Evolutionary conservation across 1,140 invertebrate genomes (phyloP).

Genomic region (Zaprionus kolodkinae): DNA sequence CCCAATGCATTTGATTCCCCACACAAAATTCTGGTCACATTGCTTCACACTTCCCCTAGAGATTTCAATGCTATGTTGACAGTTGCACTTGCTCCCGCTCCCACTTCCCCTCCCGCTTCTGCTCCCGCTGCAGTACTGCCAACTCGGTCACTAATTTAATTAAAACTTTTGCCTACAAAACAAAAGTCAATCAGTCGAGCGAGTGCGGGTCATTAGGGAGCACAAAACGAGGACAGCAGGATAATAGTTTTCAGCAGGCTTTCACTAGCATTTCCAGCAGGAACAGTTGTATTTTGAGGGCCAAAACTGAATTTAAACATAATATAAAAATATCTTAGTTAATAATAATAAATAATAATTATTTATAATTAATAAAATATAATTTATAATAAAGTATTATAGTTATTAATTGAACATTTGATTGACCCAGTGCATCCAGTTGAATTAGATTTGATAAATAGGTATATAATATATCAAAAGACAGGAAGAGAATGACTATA

Average conservation of each 20-base stretch:
- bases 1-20: slow-evolving; percentile 17
- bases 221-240: slow-evolving; percentile 24
- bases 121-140: slow-evolving; percentile 17
- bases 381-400: background rate
- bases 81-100: slow-evolving; percentile 62
- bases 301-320: background rate
- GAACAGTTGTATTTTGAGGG: background rate
- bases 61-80: slow-evolving; percentile 61
- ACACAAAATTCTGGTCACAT: slow-evolving; percentile 39
- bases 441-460: too few relatives aligned
- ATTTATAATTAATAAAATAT: too few relatives aligned
- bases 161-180: slow-evolving; percentile 62
- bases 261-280: background rate
- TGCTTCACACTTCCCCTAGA: slow-evolving; percentile 45
- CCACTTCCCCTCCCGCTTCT: too few relatives aligned
- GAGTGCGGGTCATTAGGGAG: slow-evolving; percentile 26
- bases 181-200: slow-evolving; percentile 53
- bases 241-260: slow-evolving; percentile 31
- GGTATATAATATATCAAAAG: too few relatives aligned
- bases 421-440: too few relatives aligned
- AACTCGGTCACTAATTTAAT: slow-evolving; percentile 69
- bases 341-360: too few relatives aligned
- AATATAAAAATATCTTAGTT: background rate
- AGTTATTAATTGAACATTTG: too few relatives aligned
- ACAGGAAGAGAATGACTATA: too few relatives aligned